Conservation (phyloP, 1,140 invertebrate species). For the Drosophila nebulosa region DNA sequence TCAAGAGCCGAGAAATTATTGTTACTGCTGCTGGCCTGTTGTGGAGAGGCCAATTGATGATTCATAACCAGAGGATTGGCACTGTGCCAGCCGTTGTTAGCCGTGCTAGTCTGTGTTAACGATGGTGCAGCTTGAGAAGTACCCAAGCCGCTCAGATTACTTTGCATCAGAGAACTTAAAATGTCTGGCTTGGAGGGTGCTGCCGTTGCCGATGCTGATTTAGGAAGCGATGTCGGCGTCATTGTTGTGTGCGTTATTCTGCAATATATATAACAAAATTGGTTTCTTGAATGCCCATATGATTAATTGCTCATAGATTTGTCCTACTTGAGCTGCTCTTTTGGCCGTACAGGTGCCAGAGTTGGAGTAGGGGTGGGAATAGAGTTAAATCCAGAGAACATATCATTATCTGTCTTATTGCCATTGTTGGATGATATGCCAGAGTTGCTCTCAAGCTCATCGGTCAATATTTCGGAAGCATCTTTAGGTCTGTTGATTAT, state of each 20-base stretch:
- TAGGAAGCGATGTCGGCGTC: not conserved
- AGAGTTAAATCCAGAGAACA: constrained; percentile 73
- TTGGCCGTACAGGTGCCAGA: constrained; percentile 38
- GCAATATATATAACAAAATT: constrained; percentile 34
- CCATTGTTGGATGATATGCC: constrained; percentile 48
- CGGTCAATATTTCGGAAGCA: constrained; percentile 73
- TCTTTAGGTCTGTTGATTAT: constrained; percentile 60
- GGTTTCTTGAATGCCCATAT: constrained; percentile 21
- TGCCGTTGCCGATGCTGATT: not conserved
- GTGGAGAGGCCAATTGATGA: constrained; percentile 65
- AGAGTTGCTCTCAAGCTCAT: constrained; percentile 52
- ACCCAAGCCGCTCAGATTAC: constrained; percentile 50
- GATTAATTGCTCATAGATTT: not conserved
- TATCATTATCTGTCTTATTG: constrained; percentile 64
- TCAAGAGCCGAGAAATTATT: constrained; percentile 72
- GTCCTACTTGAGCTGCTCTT: constrained; percentile 60
- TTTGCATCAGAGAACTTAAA: constrained; percentile 68
- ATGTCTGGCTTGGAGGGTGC: constrained; percentile 63
- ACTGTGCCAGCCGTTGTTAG: constrained; percentile 63
- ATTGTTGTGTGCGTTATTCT: constrained; percentile 68
- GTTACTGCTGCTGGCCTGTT: constrained; percentile 52
- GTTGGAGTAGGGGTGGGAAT: constrained; percentile 23
- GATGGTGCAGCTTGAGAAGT: constrained; percentile 17
- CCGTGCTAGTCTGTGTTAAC: not conserved
- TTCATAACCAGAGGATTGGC: constrained; percentile 76